Evolutionary conservation across 2,113 vertebrate species (phyloP).

Genomic region (Cairina moschata): DNA sequence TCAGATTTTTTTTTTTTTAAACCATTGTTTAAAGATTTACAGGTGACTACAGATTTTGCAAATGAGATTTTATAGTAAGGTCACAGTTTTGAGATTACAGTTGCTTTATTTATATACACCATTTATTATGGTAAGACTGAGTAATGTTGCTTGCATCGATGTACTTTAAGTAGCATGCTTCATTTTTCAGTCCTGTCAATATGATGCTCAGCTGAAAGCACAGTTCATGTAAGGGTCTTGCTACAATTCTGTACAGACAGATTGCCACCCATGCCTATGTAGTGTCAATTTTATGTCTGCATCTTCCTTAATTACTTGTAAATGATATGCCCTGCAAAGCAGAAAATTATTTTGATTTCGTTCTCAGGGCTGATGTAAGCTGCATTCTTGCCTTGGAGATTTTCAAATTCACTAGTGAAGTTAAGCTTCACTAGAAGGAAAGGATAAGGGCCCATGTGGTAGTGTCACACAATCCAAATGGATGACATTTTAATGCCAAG

Average conservation of each 20-base stretch:
- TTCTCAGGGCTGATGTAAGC: neutral
- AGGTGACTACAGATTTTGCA: neutral
- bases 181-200: neutral
- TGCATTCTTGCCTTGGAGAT: neutral
- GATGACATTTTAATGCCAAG: neutral
- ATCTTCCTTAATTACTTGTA: neutral
- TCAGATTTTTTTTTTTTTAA: neutral
- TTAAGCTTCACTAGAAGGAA: neutral
- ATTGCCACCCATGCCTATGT: accelerated
- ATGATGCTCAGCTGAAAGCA: neutral
- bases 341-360: neutral
- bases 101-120: neutral
- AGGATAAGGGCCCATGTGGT: neutral
- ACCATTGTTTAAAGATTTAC: neutral
- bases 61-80: neutral
- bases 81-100: neutral
- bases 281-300: neutral
- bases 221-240: neutral
- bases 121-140: neutral
- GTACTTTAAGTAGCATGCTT: neutral
- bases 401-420: neutral
- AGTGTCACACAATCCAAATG: neutral
- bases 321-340: neutral
- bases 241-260: neutral
- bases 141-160: neutral